Percentiles rank a stretch among this genome's conserved stretches.
These are phyloP conservation scores for Lasius platythorax DNA, from an alignment of 2,888 invertebrate genomes.

Conservation along the genomic window DNA sequence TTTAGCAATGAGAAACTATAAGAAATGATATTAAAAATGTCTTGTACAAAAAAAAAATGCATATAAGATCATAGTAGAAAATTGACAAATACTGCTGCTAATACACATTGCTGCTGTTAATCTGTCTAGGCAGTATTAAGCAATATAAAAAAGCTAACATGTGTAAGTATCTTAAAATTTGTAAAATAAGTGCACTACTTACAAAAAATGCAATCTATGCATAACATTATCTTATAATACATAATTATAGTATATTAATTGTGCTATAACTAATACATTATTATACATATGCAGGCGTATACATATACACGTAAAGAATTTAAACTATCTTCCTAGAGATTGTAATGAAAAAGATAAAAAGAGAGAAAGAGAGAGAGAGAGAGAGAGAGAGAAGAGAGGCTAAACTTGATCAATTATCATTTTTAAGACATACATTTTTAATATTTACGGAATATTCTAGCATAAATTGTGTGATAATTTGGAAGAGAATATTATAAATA, in stretches of 20 bases:
- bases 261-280: conserved; percentile 60
- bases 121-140: conserved; percentile 1
- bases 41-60: conserved; percentile 3
- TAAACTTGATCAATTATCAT: not conserved
- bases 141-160: conserved; percentile 33
- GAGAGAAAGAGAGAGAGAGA: conserved; percentile 1
- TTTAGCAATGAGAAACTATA: not conserved
- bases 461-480: not conserved
- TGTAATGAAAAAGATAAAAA: conserved; percentile 13
- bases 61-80: not conserved
- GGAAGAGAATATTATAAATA: conserved; percentile 17
- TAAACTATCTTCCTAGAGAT: conserved; percentile 26
- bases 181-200: conserved; percentile 78
- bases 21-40: not conserved
- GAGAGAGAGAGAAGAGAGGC: conserved; percentile 19
- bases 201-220: conserved; percentile 74
- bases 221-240: conserved; percentile 67
- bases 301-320: conserved; percentile 65
- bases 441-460: conserved; percentile 16
- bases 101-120: conserved; percentile 3
- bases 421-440: conserved; percentile 28
- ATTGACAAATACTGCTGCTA: not conserved
- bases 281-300: conserved; percentile 64
- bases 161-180: conserved; percentile 49
- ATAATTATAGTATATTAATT: conserved; percentile 61